These are phyloP conservation scores for Napeogenes sylphis DNA, from an alignment of 2,888 invertebrate species.

Conservation along the genomic window DNA sequence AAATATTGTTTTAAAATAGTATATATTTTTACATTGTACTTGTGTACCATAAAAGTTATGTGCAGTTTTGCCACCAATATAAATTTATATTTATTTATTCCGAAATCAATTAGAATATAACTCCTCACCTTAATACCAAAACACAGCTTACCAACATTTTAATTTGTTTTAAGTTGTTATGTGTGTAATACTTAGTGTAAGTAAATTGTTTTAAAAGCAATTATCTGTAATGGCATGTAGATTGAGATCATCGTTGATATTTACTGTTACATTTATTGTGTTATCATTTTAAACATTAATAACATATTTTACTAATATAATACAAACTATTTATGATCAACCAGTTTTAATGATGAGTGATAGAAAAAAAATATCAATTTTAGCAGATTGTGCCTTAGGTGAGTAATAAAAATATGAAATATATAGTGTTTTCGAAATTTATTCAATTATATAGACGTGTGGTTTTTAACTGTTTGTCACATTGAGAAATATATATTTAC, in stretches of 20 bases:
- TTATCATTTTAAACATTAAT: conserved; percentile 57
- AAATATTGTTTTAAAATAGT: neutral
- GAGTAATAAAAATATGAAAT: conserved; percentile 47
- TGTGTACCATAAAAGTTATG: neutral
- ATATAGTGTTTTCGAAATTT: conserved; percentile 47
- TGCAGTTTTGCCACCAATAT: conserved; percentile 10
- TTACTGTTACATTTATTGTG: conserved; percentile 69
- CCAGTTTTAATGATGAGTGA: conserved; percentile 62
- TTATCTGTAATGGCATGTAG: conserved; percentile 54
- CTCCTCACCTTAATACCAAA: conserved; percentile 77
- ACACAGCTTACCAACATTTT: conserved; percentile 77
- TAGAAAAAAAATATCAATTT: conserved; percentile 59
- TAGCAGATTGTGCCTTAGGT: conserved; percentile 75
- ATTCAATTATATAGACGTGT: conserved; percentile 54
- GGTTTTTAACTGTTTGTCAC: conserved; percentile 53
- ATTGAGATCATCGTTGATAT: conserved; percentile 64
- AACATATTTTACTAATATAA: conserved; percentile 57
- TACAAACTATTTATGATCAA: conserved; percentile 59
- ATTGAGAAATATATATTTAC: conserved; percentile 44
- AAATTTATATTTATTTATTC: conserved; percentile 30
- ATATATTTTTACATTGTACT: neutral
- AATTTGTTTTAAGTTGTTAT: conserved; percentile 71
- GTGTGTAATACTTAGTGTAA: conserved; percentile 68
- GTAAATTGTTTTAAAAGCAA: conserved; percentile 66
- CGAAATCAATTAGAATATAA: conserved; percentile 60